Evolutionary conservation across 2,113 vertebrate species (phyloP).

Genomic region (Mormyrus lacerda): DNA sequence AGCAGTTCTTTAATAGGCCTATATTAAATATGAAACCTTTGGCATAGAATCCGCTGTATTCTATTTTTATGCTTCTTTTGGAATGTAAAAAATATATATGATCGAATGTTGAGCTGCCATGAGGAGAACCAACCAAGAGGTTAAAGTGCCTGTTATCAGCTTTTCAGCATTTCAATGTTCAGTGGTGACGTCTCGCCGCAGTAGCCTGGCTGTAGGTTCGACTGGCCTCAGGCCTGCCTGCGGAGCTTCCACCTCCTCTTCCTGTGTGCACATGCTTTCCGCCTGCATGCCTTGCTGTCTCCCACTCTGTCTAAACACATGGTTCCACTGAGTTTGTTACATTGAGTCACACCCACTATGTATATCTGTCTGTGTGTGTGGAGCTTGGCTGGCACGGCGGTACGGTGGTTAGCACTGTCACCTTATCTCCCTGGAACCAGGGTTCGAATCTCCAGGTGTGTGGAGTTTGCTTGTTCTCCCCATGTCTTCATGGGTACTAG

Average conservation of each 20-base stretch:
- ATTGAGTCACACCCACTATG: neutral
- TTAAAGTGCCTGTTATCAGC: neutral
- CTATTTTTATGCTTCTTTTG: neutral
- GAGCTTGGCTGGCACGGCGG: neutral
- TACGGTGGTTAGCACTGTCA: neutral
- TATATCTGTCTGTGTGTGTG: neutral
- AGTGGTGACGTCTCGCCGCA: neutral
- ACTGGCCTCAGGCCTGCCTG: neutral
- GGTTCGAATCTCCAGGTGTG: neutral
- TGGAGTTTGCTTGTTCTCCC: neutral
- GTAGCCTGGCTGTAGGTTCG: neutral
- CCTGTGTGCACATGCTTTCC: neutral
- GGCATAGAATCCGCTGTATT: neutral
- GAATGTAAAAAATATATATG: neutral
- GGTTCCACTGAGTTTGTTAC: neutral
- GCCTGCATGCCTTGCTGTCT: neutral
- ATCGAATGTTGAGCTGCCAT: neutral
- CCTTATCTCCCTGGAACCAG: neutral
- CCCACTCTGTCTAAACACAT: neutral
- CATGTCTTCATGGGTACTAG: neutral
- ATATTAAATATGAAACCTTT: neutral
- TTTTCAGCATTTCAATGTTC: neutral
- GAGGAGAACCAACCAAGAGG: neutral
- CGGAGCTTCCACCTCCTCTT: neutral
- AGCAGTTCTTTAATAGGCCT: neutral